Conservation (phyloP, 2,113 vertebrate genomes). For the Craseonycteris thonglongyai region DNA sequence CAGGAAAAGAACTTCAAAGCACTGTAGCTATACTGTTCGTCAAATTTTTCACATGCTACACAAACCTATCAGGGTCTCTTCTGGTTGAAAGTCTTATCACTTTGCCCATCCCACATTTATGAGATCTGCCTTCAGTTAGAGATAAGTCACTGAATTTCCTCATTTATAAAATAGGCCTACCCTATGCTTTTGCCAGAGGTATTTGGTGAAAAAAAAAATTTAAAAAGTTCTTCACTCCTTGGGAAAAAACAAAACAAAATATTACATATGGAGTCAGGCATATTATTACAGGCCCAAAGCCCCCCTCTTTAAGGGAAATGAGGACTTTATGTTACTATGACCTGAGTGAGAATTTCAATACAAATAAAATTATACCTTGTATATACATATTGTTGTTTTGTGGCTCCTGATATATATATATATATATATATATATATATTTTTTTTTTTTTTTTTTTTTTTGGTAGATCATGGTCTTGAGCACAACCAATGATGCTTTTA, state of each 20-base stretch:
- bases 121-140: background rate
- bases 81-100: background rate
- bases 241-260: conserved; percentile 33
- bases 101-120: background rate
- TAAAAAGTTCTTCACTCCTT: conserved; percentile 18
- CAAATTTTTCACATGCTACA: background rate
- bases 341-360: conserved; percentile 30
- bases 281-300: background rate
- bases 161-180: conserved; percentile 37
- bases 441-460: no score
- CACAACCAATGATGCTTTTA: background rate
- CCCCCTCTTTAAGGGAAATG: background rate
- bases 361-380: background rate
- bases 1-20: background rate
- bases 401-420: background rate
- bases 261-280: conserved; percentile 15
- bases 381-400: background rate
- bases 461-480: background rate
- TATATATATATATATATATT: no score
- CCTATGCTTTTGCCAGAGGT: background rate
- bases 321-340: background rate
- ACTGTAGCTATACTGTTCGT: background rate
- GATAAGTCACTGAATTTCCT: conserved; percentile 19
- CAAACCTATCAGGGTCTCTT: background rate
- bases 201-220: conserved; percentile 1